These are phyloP conservation scores for Gadus macrocephalus DNA, from an alignment of 2,113 vertebrate genomes.

Conservation along the genomic window DNA sequence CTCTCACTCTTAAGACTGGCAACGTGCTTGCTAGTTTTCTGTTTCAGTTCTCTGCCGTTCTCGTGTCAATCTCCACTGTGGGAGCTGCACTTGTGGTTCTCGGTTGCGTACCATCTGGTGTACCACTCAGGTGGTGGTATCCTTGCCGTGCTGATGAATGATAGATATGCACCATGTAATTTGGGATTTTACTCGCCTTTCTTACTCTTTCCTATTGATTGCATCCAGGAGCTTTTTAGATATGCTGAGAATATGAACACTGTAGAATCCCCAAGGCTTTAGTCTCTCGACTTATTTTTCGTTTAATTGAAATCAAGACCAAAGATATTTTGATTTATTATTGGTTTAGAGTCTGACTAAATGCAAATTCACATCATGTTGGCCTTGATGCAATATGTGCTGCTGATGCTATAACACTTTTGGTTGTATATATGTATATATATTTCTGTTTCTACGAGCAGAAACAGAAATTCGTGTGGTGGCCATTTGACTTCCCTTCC, in stretches of 20 bases:
- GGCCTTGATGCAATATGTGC: no score
- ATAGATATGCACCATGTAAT: constrained; percentile 12
- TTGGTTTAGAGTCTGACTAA: constrained; percentile 12
- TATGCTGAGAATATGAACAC: constrained; percentile 25
- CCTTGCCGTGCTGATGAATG: constrained; percentile 13
- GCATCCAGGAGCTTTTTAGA: constrained; percentile 10
- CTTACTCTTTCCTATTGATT: constrained; percentile 9
- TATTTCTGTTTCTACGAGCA: no score
- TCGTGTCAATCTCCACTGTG: constrained; percentile 28
- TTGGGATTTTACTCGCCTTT: constrained; percentile 14
- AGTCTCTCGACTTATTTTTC: constrained; percentile 11
- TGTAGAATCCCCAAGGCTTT: not conserved
- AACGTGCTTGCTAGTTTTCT: not conserved
- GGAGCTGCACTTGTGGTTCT: constrained; percentile 32
- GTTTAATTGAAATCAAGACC: not conserved
- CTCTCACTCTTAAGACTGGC: constrained; percentile 7
- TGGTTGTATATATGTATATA: no score
- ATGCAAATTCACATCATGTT: not conserved
- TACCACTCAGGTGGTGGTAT: constrained; percentile 24
- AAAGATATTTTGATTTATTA: constrained; percentile 12
- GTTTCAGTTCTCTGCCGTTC: no score
- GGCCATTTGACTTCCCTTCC: no score
- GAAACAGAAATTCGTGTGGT: not conserved
- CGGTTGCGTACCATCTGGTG: constrained; percentile 42
- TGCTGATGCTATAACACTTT: no score